These are phyloP conservation scores for Lepilemur septentrionalis DNA, from an alignment of 2,797 vertebrate genomes.

Conservation along the genomic window DNA sequence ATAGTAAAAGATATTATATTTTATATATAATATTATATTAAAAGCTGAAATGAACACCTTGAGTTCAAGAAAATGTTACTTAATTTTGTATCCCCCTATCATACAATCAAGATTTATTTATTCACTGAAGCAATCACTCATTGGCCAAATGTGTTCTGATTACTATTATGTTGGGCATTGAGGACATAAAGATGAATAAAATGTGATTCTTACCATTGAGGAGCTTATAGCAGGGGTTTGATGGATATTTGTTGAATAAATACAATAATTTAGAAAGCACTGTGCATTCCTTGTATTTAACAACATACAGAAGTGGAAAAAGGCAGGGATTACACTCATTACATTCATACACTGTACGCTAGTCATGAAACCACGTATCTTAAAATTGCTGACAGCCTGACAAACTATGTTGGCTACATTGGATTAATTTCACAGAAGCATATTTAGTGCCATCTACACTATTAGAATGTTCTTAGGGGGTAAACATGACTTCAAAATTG, in stretches of 20 bases:
- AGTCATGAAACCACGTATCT: background rate
- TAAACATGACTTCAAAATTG: background rate
- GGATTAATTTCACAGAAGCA: background rate
- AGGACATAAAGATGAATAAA: background rate
- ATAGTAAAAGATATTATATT: background rate
- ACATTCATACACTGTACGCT: background rate
- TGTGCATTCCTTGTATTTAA: background rate
- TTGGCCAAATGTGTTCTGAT: background rate
- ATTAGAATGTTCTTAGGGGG: background rate
- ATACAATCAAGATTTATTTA: background rate
- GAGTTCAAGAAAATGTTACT: background rate
- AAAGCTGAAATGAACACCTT: background rate
- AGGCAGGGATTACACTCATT: background rate
- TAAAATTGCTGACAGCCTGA: background rate
- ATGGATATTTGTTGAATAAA: background rate
- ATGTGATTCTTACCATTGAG: background rate
- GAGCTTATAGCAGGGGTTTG: background rate
- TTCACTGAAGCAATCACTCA: background rate
- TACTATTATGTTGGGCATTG: background rate
- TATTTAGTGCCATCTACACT: conserved; percentile 12
- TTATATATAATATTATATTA: no score
- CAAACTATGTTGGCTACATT: background rate
- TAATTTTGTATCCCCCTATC: background rate
- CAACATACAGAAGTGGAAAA: background rate
- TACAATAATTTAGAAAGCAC: background rate